These are phyloP conservation scores for Heterochromis multidens DNA, from an alignment of 2,113 vertebrate genomes.

Conservation along the genomic window DNA sequence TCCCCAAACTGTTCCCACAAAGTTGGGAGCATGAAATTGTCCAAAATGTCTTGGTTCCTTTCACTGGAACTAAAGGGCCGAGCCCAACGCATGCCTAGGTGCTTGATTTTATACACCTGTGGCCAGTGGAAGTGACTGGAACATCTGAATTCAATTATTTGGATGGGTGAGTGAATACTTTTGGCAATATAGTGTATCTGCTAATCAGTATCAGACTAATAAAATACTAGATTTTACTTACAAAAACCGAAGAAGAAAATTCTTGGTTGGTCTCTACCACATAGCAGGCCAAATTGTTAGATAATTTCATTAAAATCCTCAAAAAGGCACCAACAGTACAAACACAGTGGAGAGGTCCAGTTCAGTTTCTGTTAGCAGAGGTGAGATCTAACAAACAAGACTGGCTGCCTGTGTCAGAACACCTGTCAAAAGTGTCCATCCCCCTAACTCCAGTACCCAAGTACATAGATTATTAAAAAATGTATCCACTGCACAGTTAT, in stretches of 20 bases:
- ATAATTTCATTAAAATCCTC: not conserved
- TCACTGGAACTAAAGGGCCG: no score
- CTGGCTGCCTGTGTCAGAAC: not conserved
- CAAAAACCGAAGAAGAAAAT: not conserved
- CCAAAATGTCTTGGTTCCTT: no score
- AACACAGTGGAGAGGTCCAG: not conserved
- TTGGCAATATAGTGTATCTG: no score
- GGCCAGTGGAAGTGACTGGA: no score
- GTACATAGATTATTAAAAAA: not conserved
- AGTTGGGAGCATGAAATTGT: no score
- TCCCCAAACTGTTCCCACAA: no score
- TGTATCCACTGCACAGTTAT: fast-evolving
- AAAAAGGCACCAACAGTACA: not conserved
- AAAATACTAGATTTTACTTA: not conserved
- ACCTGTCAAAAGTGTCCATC: not conserved
- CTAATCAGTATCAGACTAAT: no score
- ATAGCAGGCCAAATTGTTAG: not conserved
- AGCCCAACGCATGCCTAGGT: no score
- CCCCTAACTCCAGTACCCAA: not conserved
- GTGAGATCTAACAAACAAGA: not conserved
- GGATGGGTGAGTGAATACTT: no score
- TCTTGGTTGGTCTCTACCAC: not conserved
- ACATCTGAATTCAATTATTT: no score
- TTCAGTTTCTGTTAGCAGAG: not conserved
- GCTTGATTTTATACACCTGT: no score